Percentiles rank a stretch among this genome's conserved stretches.
Conservation (phyloP, 2,888 invertebrate genomes). For the Dromius quadrimaculatus region DNA sequence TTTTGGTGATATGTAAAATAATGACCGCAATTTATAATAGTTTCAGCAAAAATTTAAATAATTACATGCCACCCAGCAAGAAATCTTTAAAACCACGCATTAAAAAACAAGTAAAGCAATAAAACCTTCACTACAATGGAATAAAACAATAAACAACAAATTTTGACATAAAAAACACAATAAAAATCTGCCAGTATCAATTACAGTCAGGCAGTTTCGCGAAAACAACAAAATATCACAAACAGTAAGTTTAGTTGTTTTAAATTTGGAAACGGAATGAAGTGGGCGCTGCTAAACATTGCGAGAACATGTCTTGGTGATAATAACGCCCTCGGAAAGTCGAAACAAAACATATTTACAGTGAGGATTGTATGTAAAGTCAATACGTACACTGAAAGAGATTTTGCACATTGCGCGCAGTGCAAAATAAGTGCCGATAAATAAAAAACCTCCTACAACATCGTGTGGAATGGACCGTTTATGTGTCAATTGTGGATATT, state of each 20-base stretch:
- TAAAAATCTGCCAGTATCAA: constrained; percentile 24
- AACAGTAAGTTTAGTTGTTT: constrained; percentile 36
- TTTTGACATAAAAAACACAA: constrained; percentile 30
- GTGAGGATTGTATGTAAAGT: constrained; percentile 39
- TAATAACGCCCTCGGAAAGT: constrained; percentile 33
- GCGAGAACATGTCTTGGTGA: constrained; percentile 42
- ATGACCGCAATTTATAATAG: constrained; percentile 29
- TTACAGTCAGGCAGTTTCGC: constrained; percentile 20
- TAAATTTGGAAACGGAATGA: constrained; percentile 35
- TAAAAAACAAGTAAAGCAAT: constrained; percentile 19
- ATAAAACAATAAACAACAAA: constrained; percentile 32
- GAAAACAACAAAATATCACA: constrained; percentile 24
- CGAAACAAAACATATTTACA: constrained; percentile 33
- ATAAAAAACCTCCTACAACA: constrained; percentile 16
- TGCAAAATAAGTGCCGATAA: constrained; percentile 2
- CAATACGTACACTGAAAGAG: constrained; percentile 27
- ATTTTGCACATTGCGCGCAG: background rate
- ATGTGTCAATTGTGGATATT: constrained; percentile 4
- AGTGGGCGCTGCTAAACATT: constrained; percentile 27
- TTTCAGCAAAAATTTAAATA: constrained; percentile 32
- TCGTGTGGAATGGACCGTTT: constrained; percentile 7
- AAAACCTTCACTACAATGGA: constrained; percentile 20
- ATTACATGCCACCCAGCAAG: constrained; percentile 16
- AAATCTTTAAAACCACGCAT: constrained; percentile 30
- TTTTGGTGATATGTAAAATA: constrained; percentile 3